A percentile compares a stretch with the other conserved stretches of the same genome.
These are phyloP conservation scores for Chitala chitala DNA, from an alignment of 2,113 vertebrate species.

Conservation along the genomic window DNA sequence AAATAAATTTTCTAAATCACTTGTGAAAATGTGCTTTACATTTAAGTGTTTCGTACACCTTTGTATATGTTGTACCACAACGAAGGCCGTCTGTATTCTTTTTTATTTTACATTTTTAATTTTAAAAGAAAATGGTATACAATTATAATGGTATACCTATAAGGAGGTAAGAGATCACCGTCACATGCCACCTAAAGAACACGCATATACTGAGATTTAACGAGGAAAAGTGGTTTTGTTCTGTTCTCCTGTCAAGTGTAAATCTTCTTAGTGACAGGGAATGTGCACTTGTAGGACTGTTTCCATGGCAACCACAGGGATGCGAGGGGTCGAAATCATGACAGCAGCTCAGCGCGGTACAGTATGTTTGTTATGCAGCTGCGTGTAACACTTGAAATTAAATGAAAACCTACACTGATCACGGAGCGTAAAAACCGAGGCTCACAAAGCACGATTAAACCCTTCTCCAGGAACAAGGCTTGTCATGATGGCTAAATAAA, in stretches of 20 bases:
- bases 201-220: not conserved
- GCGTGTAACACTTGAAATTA: too few species aligned
- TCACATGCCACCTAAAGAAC: not conserved
- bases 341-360: not conserved
- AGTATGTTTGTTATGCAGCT: not conserved
- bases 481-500: too few species aligned
- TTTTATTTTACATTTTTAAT: not conserved
- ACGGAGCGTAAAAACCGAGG: not conserved
- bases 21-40: too few species aligned
- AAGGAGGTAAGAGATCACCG: not conserved
- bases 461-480: too few species aligned
- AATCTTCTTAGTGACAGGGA: conserved; percentile 28
- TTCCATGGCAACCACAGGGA: conserved; percentile 46
- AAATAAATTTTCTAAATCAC: too few species aligned
- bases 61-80: too few species aligned
- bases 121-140: not conserved
- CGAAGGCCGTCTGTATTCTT: too few species aligned
- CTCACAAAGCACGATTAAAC: too few species aligned
- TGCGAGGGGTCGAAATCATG: conserved; percentile 30
- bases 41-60: too few species aligned
- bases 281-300: conserved; percentile 41
- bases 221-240: not conserved
- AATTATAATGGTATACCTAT: not conserved
- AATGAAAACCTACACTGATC: not conserved
- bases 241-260: conserved; percentile 6